Evolutionary conservation across 2,888 invertebrate genomes (phyloP).

Genomic region (Ommatoiulus sabulosus): DNA sequence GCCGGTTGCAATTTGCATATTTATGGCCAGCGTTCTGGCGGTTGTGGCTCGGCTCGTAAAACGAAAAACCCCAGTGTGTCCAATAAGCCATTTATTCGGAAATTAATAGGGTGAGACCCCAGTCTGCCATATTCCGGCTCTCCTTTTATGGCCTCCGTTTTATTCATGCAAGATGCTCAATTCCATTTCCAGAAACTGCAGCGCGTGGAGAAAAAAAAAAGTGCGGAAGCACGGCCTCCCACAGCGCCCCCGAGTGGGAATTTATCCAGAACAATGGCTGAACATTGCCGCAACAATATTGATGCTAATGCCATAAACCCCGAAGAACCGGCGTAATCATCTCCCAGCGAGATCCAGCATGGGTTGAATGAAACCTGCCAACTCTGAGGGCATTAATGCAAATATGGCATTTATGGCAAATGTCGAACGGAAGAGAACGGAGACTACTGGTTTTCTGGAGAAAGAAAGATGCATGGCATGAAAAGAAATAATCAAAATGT

Average conservation of each 20-base stretch:
- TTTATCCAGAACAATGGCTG: too few species aligned
- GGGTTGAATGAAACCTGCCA: neutral
- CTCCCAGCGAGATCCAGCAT: too few species aligned
- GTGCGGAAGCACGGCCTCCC: neutral
- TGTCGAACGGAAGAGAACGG: too few species aligned
- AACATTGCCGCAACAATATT: neutral
- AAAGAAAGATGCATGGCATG: too few species aligned
- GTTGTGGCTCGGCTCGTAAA: too few species aligned
- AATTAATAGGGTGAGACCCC: slow-evolving; percentile 34
- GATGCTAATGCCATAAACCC: neutral
- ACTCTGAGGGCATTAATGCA: neutral
- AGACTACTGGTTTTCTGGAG: too few species aligned
- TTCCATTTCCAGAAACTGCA: neutral
- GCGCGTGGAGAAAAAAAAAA: too few species aligned
- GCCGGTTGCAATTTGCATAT: slow-evolving; percentile 13
- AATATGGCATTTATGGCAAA: neutral
- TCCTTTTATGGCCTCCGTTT: neutral
- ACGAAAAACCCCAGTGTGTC: slow-evolving; percentile 8
- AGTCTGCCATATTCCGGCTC: neutral
- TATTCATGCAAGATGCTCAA: neutral
- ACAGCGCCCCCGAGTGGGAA: neutral
- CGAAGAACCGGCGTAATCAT: neutral
- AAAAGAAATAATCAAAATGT: too few species aligned
- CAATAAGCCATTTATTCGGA: slow-evolving; percentile 23
- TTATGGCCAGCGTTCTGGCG: neutral